Percentiles rank a stretch among this genome's conserved stretches.
phyloP scores from a whole-genome alignment of 1,140 invertebrate species.

The Eupristina koningsbergeri region DNA sequence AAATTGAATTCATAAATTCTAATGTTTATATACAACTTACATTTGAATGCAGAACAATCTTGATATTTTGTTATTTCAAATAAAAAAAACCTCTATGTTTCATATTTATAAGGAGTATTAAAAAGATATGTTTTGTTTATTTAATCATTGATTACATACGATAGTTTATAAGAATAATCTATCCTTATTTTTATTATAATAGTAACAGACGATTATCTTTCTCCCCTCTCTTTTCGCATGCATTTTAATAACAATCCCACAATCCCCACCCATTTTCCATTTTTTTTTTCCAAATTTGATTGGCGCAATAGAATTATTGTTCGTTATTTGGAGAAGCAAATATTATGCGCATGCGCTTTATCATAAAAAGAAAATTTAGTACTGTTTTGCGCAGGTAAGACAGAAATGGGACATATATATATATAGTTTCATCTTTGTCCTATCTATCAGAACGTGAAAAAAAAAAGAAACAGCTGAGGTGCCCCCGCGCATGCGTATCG shows the following conservation, averaged over 20 bases:
- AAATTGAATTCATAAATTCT: neutral
- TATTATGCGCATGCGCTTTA: slow-evolving; percentile 8
- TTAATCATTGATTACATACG: neutral
- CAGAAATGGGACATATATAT: neutral
- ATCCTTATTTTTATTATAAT: neutral
- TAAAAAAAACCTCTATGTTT: too few species aligned
- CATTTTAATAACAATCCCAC: slow-evolving; percentile 9
- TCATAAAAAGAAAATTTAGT: neutral
- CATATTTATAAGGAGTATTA: neutral
- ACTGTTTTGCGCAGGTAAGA: slow-evolving; percentile 28
- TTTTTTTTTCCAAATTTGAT: slow-evolving; percentile 30
- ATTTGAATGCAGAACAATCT: neutral
- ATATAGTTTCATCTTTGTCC: slow-evolving; percentile 27
- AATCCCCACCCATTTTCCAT: neutral
- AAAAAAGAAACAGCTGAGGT: slow-evolving; percentile 5
- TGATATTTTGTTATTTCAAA: neutral
- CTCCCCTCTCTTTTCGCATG: neutral
- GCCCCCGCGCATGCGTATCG: slow-evolving; percentile 10
- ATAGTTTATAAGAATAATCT: slow-evolving; percentile 20
- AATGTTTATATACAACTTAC: neutral
- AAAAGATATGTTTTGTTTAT: neutral
- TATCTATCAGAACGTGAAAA: slow-evolving; percentile 21
- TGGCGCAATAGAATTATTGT: slow-evolving; percentile 33
- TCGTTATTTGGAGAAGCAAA: neutral
- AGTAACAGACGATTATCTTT: neutral